Evolutionary conservation across 2,888 invertebrate genomes (phyloP).

Genomic region (Spatulosminthurus flaviceps): DNA sequence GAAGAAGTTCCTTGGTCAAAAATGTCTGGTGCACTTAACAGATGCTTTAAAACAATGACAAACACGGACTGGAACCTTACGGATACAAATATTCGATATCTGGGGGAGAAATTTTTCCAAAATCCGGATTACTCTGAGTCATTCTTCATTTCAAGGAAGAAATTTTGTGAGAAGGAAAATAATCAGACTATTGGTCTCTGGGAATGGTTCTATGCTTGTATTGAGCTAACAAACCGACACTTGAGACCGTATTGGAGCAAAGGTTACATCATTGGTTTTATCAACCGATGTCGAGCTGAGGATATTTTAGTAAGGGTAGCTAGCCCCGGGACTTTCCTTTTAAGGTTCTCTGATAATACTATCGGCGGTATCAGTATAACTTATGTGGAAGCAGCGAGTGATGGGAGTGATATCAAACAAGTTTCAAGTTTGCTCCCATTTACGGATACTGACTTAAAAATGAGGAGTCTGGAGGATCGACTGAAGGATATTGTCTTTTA

Average conservation of each 20-base stretch:
- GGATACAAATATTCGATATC: constrained; percentile 24
- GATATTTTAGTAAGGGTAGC: neutral
- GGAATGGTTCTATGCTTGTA: constrained; percentile 32
- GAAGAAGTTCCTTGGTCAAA: constrained; percentile 22
- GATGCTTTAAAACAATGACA: constrained; percentile 25
- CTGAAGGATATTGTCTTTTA: neutral
- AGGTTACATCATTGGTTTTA: constrained; percentile 33
- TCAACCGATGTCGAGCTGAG: neutral
- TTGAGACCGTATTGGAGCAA: constrained; percentile 8
- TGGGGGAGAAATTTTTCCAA: constrained; percentile 23
- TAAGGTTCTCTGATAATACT: constrained; percentile 25
- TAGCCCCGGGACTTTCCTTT: constrained; percentile 19
- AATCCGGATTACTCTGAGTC: neutral
- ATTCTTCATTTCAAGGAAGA: neutral
- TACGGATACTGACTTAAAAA: neutral
- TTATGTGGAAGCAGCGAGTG: neutral
- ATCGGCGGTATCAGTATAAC: constrained; percentile 14
- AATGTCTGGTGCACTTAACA: constrained; percentile 5
- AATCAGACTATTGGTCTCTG: neutral
- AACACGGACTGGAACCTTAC: constrained; percentile 25
- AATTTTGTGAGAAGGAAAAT: constrained; percentile 5
- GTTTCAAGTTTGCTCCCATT: constrained; percentile 1
- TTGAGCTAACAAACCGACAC: constrained; percentile 18
- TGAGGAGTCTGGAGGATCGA: neutral
- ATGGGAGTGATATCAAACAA: neutral